phyloP scores from a whole-genome alignment of 2,113 vertebrate genomes.

The Otus sunia region DNA sequence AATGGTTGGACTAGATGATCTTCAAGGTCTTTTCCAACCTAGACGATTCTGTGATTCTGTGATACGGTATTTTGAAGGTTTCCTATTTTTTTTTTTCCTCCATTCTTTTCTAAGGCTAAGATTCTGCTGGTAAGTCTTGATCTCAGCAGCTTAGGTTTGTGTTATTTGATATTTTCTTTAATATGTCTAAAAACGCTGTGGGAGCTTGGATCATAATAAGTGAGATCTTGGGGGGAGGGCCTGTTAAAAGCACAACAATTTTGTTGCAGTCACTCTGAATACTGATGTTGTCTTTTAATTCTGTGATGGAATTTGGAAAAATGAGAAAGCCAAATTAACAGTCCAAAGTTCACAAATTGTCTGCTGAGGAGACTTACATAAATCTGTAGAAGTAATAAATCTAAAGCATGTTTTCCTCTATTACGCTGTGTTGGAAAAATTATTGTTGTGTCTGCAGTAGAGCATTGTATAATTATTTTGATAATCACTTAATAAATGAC shows the following conservation, averaged over 20 bases:
- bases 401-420: neutral
- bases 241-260: neutral
- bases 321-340: neutral
- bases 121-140: neutral
- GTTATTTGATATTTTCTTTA: neutral
- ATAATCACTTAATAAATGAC: neutral
- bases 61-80: neutral
- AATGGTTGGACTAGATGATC: no score
- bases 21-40: no score
- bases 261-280: neutral
- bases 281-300: neutral
- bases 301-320: neutral
- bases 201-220: accelerated
- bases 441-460: neutral
- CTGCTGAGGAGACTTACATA: neutral
- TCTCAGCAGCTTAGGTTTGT: neutral
- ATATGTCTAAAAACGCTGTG: neutral
- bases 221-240: neutral
- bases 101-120: neutral
- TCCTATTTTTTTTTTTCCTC: neutral
- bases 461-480: neutral
- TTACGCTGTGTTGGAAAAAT: neutral
- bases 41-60: no score
- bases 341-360: neutral
- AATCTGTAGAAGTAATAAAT: neutral